Evolutionary conservation across 2,113 vertebrate genomes (phyloP), one percentile per base, ranked within the genome.

Genomic region (Arvicanthis niloticus): DNA sequence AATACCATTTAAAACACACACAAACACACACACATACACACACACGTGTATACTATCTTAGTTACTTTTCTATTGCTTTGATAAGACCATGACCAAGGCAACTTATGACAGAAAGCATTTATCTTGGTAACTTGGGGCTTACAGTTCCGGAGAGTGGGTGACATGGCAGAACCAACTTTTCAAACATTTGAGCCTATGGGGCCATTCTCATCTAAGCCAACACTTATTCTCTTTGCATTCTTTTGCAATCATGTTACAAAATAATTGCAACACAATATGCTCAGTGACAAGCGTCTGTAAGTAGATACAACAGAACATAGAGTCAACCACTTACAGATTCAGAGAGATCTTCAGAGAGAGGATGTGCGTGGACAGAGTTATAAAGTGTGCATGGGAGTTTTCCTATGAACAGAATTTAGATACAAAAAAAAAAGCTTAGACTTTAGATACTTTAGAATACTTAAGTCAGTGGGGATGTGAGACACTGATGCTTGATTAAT

Each of bases 361-460:
- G 22, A 16, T 8, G 7, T 1, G 5, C 58, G 9, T 24, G 4
- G 56, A 11, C 11, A 37, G 0, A 1, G 12, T 45, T 91, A 16
- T 42, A 22, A 88, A 89, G 77, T 78, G 42, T 17, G 1, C 34
- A 11, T 34, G 40, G 37, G 11, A 75, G 7, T 24, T 62, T 56
- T 70, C n/a, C 45, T 70, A 16, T 34, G 26, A 26, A n/a, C 45
- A 34, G 1, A 17, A 22, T 53, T 93, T 88, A 45, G 34, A 65
- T 24, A 17, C 12, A 29, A 89, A 58, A 51, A 58, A 51, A 51
- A 62, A 3, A 76, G n/a, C 48, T 58, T 67, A 24, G 2, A 2
- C 62, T 72, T 70, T 19, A 9, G 68, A 29, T 34, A 5, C 53
- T 93, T 62, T 37, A 56, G 60, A 53, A 26, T 13, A 22, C 29